These are phyloP conservation scores for Coregonus suidteri DNA, from an alignment of 2,797 vertebrate species.

Conservation along the genomic window DNA sequence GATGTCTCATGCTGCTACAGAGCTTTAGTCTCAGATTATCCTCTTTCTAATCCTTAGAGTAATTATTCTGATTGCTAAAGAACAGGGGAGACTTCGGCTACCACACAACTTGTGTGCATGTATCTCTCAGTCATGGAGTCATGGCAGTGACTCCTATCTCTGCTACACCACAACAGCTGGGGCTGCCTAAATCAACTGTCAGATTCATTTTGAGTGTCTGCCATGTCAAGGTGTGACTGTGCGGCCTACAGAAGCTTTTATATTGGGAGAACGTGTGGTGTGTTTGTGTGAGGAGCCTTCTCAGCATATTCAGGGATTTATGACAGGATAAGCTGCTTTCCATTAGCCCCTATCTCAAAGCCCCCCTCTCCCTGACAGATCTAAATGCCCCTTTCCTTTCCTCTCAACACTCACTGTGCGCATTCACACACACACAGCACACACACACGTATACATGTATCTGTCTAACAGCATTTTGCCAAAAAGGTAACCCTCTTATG, in stretches of 20 bases:
- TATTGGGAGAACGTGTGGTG: background rate
- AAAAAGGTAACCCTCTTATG: too few relatives aligned
- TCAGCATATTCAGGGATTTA: slow-evolving; percentile 9
- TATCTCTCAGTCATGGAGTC: background rate
- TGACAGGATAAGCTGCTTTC: slow-evolving; percentile 12
- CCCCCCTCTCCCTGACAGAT: background rate
- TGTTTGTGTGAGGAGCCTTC: slow-evolving; percentile 12
- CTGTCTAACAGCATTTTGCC: too few relatives aligned
- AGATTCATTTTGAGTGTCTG: background rate
- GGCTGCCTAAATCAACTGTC: background rate
- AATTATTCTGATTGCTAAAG: slow-evolving; percentile 40
- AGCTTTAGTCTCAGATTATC: slow-evolving; percentile 15
- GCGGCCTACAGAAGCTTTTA: background rate
- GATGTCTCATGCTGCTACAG: background rate
- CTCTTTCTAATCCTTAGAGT: slow-evolving; percentile 34
- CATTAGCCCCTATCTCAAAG: slow-evolving; percentile 3
- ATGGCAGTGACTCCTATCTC: background rate
- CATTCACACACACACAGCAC: too few relatives aligned
- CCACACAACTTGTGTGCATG: background rate
- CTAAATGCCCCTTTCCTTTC: background rate
- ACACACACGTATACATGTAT: too few relatives aligned
- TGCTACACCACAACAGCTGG: background rate
- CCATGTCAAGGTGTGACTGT: slow-evolving; percentile 2
- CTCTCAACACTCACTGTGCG: too few relatives aligned
- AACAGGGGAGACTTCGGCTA: background rate